Conservation (phyloP, 2,888 invertebrate genomes). For the Stenchaetothrips biformis region DNA sequence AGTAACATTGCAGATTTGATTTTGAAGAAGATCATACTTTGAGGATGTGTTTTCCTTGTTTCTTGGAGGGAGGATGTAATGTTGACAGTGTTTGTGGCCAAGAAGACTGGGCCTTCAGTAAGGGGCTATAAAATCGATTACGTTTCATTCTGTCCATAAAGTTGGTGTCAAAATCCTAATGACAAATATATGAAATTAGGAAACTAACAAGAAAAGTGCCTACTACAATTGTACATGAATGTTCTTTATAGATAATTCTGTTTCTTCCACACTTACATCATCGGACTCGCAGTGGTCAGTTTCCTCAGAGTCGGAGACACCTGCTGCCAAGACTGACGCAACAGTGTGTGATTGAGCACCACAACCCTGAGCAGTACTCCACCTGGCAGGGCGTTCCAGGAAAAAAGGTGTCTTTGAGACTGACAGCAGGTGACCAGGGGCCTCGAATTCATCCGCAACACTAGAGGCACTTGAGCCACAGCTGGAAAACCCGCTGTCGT, state of each 20-base stretch:
- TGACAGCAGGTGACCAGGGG: not conserved
- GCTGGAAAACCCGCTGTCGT: not conserved
- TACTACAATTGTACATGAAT: too few species aligned
- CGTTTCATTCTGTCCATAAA: too few species aligned
- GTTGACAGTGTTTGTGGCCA: too few species aligned
- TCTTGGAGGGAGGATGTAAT: too few species aligned
- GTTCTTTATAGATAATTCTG: too few species aligned
- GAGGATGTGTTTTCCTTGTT: not conserved
- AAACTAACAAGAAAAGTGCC: too few species aligned
- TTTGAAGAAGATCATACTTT: not conserved
- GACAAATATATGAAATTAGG: too few species aligned
- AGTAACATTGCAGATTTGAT: not conserved
- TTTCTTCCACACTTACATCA: not conserved
- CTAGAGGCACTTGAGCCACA: not conserved
- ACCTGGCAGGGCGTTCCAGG: too few species aligned
- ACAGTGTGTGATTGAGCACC: not conserved
- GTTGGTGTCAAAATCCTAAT: too few species aligned
- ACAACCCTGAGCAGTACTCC: not conserved
- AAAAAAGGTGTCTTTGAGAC: not conserved
- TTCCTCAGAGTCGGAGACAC: constrained; percentile 2
- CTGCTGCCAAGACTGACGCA: not conserved
- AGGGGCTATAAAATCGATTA: too few species aligned
- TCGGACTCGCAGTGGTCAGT: not conserved
- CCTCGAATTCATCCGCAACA: not conserved
- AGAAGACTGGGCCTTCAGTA: too few species aligned